Percentiles rank a stretch among this genome's conserved stretches.
Evolutionary conservation across 2,888 invertebrate species (phyloP).

Genomic region (Junonia oenone): DNA sequence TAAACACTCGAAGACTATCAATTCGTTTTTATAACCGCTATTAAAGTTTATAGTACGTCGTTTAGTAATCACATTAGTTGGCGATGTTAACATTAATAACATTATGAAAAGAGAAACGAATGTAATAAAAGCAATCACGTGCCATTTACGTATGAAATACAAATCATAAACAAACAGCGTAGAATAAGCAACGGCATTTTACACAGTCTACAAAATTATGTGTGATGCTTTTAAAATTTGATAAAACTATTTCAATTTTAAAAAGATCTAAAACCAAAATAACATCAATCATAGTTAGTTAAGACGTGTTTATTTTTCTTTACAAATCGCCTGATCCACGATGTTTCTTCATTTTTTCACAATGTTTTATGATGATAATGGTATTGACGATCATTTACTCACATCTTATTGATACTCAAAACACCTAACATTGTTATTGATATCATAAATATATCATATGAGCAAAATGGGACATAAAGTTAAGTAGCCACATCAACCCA

Average conservation of each 20-base stretch:
- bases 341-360: too few relatives aligned
- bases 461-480: neutral
- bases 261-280: neutral
- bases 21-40: too few relatives aligned
- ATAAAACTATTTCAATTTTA: too few relatives aligned
- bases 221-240: too few relatives aligned
- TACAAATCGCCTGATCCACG: neutral
- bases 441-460: too few relatives aligned
- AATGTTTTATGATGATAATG: too few relatives aligned
- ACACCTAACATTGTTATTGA: too few relatives aligned
- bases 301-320: neutral
- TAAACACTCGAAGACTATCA: neutral
- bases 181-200: too few relatives aligned
- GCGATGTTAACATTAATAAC: neutral
- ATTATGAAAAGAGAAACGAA: neutral
- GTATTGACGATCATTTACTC: too few relatives aligned
- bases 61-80: neutral
- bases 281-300: neutral
- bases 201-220: too few relatives aligned
- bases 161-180: constrained; percentile 16
- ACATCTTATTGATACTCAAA: too few relatives aligned
- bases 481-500: neutral
- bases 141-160: constrained; percentile 6
- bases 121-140: neutral
- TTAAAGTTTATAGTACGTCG: neutral